These are phyloP conservation scores for Thymelicus acteon DNA, from an alignment of 2,888 invertebrate genomes.

Conservation along the genomic window DNA sequence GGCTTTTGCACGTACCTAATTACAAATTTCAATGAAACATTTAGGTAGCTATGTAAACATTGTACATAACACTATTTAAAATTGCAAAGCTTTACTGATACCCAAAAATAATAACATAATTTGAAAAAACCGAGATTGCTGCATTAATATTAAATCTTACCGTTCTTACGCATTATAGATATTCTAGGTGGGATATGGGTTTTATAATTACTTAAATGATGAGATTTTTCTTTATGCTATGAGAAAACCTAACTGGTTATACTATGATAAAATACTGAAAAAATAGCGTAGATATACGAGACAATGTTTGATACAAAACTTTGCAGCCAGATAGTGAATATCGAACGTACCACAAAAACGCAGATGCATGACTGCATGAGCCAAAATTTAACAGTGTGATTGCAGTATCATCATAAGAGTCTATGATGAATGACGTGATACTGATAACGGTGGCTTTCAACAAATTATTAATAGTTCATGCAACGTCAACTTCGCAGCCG, in stretches of 20 bases:
- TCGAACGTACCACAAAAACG: neutral
- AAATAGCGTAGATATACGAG: constrained; percentile 24
- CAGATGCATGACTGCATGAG: too few species aligned
- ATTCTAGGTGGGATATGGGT: constrained; percentile 77
- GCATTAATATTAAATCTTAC: constrained; percentile 61
- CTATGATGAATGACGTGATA: too few species aligned
- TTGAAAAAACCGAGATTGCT: constrained; percentile 16
- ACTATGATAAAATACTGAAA: constrained; percentile 50
- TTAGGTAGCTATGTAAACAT: neutral
- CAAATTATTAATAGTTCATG: too few species aligned
- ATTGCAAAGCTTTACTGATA: neutral
- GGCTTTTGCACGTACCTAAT: constrained; percentile 14
- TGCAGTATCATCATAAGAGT: too few species aligned
- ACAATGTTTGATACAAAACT: neutral
- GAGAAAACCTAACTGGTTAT: constrained; percentile 32
- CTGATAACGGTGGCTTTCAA: too few species aligned
- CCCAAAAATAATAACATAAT: neutral
- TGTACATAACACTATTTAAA: neutral
- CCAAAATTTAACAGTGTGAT: too few species aligned
- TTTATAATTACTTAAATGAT: constrained; percentile 52
- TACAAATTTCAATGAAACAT: constrained; percentile 4
- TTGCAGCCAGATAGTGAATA: neutral
- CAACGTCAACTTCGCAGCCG: neutral
- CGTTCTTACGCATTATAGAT: constrained; percentile 73
- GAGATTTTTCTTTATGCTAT: constrained; percentile 48